A percentile compares a stretch with the other conserved stretches of the same genome.
phyloP scores from a whole-genome alignment of 2,888 invertebrate species.

The Dorcus hopei region DNA sequence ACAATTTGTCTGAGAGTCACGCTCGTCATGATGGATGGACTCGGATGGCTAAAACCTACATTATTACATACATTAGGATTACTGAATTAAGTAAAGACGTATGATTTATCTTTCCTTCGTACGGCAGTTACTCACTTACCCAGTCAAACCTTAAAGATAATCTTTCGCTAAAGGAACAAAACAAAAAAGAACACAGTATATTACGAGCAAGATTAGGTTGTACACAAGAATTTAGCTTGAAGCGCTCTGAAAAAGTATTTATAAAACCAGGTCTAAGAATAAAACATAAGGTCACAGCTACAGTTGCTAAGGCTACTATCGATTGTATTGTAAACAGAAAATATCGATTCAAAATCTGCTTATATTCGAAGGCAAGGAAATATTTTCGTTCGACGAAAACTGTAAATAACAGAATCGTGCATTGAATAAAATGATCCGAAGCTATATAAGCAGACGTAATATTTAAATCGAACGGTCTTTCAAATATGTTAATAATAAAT shows the following conservation, averaged over 20 bases:
- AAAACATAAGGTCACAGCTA: too few relatives aligned
- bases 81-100: conserved; percentile 20
- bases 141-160: not conserved
- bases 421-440: too few relatives aligned
- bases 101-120: conserved; percentile 16
- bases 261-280: not conserved
- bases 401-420: too few relatives aligned
- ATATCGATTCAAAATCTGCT: too few relatives aligned
- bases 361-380: too few relatives aligned
- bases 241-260: not conserved
- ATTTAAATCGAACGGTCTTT: too few relatives aligned
- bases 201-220: not conserved
- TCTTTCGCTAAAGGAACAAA: not conserved
- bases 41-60: conserved; percentile 20
- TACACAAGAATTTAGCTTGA: not conserved
- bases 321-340: too few relatives aligned
- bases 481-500: too few relatives aligned
- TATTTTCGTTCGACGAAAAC: too few relatives aligned
- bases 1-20: conserved; percentile 23
- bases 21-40: conserved; percentile 22
- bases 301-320: too few relatives aligned
- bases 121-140: not conserved
- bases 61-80: conserved; percentile 28
- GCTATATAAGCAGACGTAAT: too few relatives aligned
- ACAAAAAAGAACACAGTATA: not conserved